Conservation (phyloP, 92 coral and sea anemone genomes). For the Anthopleura xanthogrammica region DNA sequence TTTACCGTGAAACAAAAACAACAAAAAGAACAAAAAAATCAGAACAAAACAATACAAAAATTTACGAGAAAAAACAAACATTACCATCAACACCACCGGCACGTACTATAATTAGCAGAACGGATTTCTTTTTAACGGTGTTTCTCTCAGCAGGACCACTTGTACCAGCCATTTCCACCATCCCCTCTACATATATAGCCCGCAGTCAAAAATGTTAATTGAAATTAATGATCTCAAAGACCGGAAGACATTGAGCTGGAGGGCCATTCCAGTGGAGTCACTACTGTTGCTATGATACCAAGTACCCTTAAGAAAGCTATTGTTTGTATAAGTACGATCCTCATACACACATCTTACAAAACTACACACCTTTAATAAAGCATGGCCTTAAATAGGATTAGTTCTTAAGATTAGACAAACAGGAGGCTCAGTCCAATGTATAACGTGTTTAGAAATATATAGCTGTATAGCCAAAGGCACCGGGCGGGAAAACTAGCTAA, state of each 20-base stretch:
- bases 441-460: too few relatives aligned
- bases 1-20: too few relatives aligned
- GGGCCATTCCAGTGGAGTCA: slow-evolving; percentile 3
- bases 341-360: background rate
- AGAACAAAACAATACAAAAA: too few relatives aligned
- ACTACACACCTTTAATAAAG: background rate
- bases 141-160: background rate
- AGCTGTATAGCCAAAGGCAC: too few relatives aligned
- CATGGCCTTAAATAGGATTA: background rate
- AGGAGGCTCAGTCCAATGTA: too few relatives aligned
- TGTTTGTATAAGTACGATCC: background rate
- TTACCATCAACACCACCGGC: too few relatives aligned
- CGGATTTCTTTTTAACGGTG: background rate
- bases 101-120: too few relatives aligned
- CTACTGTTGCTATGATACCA: slow-evolving; percentile 12
- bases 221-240: background rate
- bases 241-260: background rate
- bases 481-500: too few relatives aligned
- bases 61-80: too few relatives aligned
- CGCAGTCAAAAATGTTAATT: background rate
- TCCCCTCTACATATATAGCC: background rate
- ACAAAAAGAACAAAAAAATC: too few relatives aligned
- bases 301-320: background rate
- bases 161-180: background rate
- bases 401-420: too few relatives aligned